A percentile compares a stretch with the other conserved stretches of the same genome.
Conservation (phyloP, 2,797 vertebrate species). For the Mus spretus region DNA sequence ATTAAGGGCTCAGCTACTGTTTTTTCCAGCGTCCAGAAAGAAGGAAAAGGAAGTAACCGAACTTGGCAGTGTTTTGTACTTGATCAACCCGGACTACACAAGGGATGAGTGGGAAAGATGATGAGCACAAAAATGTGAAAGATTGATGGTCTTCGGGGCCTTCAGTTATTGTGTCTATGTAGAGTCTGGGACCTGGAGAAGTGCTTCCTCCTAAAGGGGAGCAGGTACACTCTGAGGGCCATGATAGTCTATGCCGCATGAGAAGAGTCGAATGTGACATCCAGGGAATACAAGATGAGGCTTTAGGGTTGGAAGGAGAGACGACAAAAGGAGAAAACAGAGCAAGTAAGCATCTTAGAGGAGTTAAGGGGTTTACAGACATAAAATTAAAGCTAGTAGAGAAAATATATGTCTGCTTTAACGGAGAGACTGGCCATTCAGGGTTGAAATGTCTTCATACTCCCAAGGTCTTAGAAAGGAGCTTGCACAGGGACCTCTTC, state of each 20-base stretch:
- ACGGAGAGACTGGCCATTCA: not conserved
- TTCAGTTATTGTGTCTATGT: not conserved
- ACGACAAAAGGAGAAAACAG: not conserved
- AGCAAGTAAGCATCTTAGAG: not conserved
- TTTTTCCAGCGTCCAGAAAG: not conserved
- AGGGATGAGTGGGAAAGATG: not conserved
- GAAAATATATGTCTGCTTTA: not conserved
- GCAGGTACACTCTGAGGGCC: not conserved
- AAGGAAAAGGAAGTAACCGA: not conserved
- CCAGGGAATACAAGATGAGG: not conserved
- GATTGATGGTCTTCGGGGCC: not conserved
- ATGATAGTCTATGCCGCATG: not conserved
- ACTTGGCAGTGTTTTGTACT: not conserved
- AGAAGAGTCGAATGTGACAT: not conserved
- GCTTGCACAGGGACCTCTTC: not conserved
- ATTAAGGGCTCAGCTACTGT: not conserved
- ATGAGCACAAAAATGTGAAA: not conserved
- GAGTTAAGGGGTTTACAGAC: not conserved
- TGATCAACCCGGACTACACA: constrained; percentile 15
- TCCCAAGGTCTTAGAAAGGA: not conserved
- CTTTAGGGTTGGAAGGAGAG: constrained; percentile 6
- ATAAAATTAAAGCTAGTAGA: not conserved
- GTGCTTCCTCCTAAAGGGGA: not conserved
- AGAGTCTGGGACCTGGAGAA: not conserved
- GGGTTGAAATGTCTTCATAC: not conserved